These are phyloP conservation scores for Muraenolepis orangiensis DNA, from an alignment of 2,797 vertebrate species.

Conservation along the genomic window DNA sequence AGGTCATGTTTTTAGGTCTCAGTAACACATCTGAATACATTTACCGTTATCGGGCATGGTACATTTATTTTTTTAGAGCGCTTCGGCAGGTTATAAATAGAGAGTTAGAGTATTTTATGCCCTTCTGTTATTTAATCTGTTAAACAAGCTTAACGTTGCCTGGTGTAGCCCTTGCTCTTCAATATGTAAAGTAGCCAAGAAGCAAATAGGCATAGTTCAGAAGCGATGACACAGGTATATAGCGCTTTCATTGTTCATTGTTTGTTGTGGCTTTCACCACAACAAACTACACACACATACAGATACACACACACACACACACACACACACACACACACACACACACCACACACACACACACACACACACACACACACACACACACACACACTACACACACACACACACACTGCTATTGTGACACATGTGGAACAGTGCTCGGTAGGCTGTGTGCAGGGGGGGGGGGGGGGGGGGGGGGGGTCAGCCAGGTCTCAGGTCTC, in stretches of 20 bases:
- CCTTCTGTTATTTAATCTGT: not conserved
- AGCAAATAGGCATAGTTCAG: not conserved
- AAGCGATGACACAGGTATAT: not conserved
- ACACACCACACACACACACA: no score
- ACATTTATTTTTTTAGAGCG: not conserved
- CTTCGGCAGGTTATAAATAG: not conserved
- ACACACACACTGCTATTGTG: no score
- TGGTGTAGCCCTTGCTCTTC: not conserved
- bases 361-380: no score
- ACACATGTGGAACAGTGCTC: no score
- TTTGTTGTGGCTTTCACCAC: no score
- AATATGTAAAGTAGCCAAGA: not conserved
- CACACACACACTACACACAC: no score
- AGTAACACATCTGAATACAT: not conserved
- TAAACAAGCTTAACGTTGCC: not conserved
- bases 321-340: no score
- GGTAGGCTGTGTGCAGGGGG: constrained; percentile 1
- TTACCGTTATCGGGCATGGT: not conserved
- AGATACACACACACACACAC: no score
- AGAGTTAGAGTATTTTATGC: not conserved
- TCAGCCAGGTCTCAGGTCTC: constrained; percentile 40
- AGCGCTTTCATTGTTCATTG: not conserved
- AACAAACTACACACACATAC: not conserved
- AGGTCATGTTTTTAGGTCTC: not conserved
- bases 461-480: constrained; percentile 13